Evolutionary conservation across 2,888 invertebrate species (phyloP).

Genomic region (Troglohyphantes excavatus): DNA sequence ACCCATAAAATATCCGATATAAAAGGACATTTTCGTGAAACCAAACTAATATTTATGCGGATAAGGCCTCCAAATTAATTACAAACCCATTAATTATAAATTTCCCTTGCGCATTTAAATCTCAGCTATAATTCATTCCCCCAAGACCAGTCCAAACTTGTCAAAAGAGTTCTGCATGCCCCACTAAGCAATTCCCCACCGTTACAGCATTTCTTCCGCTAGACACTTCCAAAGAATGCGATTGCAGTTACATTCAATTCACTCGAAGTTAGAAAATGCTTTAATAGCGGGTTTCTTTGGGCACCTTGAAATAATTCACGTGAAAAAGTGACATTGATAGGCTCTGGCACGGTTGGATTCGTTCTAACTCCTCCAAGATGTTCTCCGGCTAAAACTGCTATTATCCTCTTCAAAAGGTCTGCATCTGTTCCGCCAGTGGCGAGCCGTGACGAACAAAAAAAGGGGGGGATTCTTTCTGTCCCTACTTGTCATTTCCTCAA

Average conservation of each 20-base stretch:
- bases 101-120: too few species aligned
- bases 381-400: neutral
- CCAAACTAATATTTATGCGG: too few species aligned
- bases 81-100: too few species aligned
- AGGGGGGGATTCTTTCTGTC: neutral
- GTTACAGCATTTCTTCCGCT: neutral
- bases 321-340: conserved; percentile 17
- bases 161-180: neutral
- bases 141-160: neutral
- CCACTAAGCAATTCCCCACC: neutral
- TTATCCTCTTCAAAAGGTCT: neutral
- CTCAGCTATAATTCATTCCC: neutral
- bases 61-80: too few species aligned
- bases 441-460: neutral
- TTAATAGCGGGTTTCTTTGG: neutral
- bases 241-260: neutral
- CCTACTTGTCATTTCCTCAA: conserved; percentile 45
- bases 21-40: too few species aligned
- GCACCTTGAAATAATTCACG: conserved; percentile 43
- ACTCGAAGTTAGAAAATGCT: neutral
- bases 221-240: neutral
- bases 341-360: conserved; percentile 11
- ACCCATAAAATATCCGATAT: too few species aligned
- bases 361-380: neutral
- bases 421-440: neutral